Percentiles rank a stretch among this genome's conserved stretches.
These are phyloP conservation scores for Mactra quadrangularis DNA, from an alignment of 1,140 invertebrate species.

Conservation along the genomic window DNA sequence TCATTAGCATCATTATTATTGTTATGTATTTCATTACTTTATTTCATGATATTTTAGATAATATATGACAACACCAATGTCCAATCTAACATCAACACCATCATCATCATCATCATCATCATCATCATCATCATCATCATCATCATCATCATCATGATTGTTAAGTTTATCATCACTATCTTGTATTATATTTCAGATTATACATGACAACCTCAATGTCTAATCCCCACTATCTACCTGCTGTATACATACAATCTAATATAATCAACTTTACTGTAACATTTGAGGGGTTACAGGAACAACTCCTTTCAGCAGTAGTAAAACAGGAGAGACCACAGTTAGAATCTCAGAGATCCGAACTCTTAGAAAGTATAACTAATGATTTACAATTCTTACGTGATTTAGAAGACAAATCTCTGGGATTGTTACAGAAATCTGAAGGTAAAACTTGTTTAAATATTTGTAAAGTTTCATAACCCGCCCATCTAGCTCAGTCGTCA, in stretches of 20 bases:
- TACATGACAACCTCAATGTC: conserved; percentile 81
- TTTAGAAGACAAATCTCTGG: conserved; percentile 82
- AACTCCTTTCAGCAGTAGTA: conserved; percentile 82
- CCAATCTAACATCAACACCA: too few species aligned
- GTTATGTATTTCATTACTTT: too few species aligned
- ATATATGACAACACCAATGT: conserved; percentile 80
- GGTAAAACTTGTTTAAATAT: too few species aligned
- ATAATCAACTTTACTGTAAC: conserved; percentile 84
- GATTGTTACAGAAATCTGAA: conserved; percentile 81
- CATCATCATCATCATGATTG: too few species aligned
- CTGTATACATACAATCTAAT: conserved; percentile 80
- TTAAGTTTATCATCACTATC: too few species aligned
- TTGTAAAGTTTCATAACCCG: too few species aligned
- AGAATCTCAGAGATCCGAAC: conserved; percentile 79
- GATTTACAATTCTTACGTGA: conserved; percentile 80
- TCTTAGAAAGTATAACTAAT: conserved; percentile 81
- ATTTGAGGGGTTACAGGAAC: conserved; percentile 83
- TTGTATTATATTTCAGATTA: conserved; percentile 84
- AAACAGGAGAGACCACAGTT: conserved; percentile 82
- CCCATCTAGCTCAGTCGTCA: too few species aligned
- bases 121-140: too few species aligned
- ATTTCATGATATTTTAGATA: conserved; percentile 85
- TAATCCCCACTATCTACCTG: conserved; percentile 82
- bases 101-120: conserved; percentile 82
- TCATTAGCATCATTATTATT: too few species aligned